phyloP scores from a whole-genome alignment of 2,888 invertebrate genomes.

The Alcis repandata region DNA sequence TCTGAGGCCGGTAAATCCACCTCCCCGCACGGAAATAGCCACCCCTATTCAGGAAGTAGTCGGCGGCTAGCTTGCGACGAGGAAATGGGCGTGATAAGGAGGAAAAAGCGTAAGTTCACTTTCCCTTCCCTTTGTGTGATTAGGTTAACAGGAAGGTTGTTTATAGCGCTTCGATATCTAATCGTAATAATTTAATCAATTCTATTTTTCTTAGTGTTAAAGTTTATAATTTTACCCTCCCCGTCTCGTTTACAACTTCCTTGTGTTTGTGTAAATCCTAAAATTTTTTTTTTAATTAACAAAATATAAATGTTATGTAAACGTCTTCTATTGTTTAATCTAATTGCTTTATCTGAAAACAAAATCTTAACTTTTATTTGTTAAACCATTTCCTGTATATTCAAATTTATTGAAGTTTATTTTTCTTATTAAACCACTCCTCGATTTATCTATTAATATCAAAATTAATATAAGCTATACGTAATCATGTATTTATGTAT shows the following conservation, averaged over 20 bases:
- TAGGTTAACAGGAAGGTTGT: constrained; percentile 21
- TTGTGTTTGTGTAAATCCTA: neutral
- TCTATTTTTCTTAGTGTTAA: neutral
- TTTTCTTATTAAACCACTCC: too few species aligned
- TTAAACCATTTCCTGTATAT: too few species aligned
- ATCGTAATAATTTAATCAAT: neutral
- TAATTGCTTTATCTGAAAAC: too few species aligned
- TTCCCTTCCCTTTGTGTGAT: constrained; percentile 58
- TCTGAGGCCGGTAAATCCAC: constrained; percentile 59
- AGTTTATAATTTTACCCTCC: neutral
- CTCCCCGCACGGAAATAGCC: constrained; percentile 58
- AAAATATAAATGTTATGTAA: too few species aligned
- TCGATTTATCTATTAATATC: too few species aligned
- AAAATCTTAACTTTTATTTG: too few species aligned
- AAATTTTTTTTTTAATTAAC: too few species aligned
- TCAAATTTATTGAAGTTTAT: too few species aligned
- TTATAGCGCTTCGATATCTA: neutral
- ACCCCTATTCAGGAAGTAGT: constrained; percentile 64
- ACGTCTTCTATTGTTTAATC: too few species aligned
- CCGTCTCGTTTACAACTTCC: neutral
- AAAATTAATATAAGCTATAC: too few species aligned
- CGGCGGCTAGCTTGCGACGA: constrained; percentile 60
- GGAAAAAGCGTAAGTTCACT: constrained; percentile 83
- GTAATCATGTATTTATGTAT: too few species aligned
- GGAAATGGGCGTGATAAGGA: constrained; percentile 83